Base-by-base conservation (phyloP, 2,797 vertebrate species). In the Rhynchonycteris naso region DNA sequence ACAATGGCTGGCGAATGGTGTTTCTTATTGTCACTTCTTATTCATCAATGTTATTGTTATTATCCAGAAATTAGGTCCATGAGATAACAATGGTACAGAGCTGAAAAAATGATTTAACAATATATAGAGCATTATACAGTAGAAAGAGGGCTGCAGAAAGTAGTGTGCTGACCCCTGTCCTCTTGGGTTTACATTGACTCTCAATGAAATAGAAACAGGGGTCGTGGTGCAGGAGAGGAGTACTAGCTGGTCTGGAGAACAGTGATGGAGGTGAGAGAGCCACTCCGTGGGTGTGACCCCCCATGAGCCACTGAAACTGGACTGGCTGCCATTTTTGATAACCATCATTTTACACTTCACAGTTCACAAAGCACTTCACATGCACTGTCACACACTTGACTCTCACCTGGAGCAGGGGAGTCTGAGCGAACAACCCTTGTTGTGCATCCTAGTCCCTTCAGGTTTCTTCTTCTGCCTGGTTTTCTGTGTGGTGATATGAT, bases 381-480 rank as follows among this genome's bases (percentile, higher is more conserved):
- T 30, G 22, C 8, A 0, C 10, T 4, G 4, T 7, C 63, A n/a
- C 15, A 0, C 1, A 4, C 30, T 4, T 38, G 35, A 1, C 13
- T 14, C 10, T 9, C 47, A 0, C 50, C 0, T 16, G 22, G 30
- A 63, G 72, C 0, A 11, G 19, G 47, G 11, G 33, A 22, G 18
- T 38, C 38, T 35, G 74, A 94, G 84, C 3, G 69, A 6, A 56
- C 47, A 21, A 10, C 35, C 3, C 35, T n/a, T 30, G 0, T 0
- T 58, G 21, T 0, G 4, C 1, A 33, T 47, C 43, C 43, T 15
- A 66, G 22, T 14, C 33, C 4, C 28, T 54, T 33, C 1, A 0
- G 35, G 30, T 63, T 75, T 78, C 61, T 84, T 72, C 76, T 69
- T 50, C 19, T 33, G 14, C 79, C 83, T 68, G 22, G 3, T n/a